Percentiles rank a stretch among this genome's conserved stretches.
phyloP scores from a whole-genome alignment of 2,113 vertebrate species.

The Larimichthys polyactis region DNA sequence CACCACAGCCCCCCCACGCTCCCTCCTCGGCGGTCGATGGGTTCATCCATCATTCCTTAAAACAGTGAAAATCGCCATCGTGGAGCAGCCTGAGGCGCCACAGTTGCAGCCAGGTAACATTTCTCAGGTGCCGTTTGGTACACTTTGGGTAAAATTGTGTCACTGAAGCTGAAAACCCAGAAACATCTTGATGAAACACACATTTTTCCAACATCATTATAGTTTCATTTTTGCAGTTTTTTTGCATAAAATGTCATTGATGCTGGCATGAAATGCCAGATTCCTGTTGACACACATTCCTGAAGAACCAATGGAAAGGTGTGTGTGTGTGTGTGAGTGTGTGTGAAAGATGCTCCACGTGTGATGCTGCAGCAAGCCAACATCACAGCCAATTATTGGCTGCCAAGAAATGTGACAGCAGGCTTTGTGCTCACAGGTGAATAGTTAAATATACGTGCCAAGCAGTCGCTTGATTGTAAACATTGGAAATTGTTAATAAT shows the following conservation, averaged over 20 bases:
- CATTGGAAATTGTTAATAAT: not conserved
- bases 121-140: slow-evolving; percentile 16
- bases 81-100: slow-evolving; percentile 33
- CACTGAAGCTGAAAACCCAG: not conserved
- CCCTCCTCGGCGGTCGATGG: slow-evolving; percentile 16
- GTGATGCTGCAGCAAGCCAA: not conserved
- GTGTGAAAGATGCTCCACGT: not conserved
- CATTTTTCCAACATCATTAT: too few species aligned
- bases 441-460: not conserved
- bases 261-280: not conserved
- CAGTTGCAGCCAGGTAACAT: slow-evolving; percentile 31
- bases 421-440: not conserved
- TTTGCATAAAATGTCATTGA: not conserved
- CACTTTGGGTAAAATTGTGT: slow-evolving; percentile 14
- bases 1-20: not conserved
- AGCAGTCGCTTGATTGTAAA: too few species aligned
- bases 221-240: not conserved
- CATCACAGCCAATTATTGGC: not conserved
- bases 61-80: slow-evolving; percentile 29
- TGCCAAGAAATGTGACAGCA: slow-evolving; percentile 4
- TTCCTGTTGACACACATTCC: not conserved
- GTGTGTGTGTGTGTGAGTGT: too few species aligned
- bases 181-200: not conserved
- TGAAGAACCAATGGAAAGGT: slow-evolving; percentile 12
- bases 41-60: slow-evolving; percentile 60